phyloP scores from a whole-genome alignment of 2,113 vertebrate species.

The Phyllopteryx taeniolatus region DNA sequence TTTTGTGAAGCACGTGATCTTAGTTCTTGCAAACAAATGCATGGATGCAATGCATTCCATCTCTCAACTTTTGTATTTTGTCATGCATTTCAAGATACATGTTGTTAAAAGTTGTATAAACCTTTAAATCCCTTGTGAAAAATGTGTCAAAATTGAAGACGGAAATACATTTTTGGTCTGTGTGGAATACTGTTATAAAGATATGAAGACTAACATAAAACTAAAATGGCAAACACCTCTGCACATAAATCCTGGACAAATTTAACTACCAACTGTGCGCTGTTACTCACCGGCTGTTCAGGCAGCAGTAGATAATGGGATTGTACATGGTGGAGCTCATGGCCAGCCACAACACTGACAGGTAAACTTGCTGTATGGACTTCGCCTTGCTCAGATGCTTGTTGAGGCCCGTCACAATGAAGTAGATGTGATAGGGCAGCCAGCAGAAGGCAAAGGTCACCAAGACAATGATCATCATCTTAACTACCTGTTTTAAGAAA shows the following conservation, averaged over 20 bases:
- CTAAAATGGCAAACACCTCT: neutral
- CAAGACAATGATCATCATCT: conserved; percentile 99
- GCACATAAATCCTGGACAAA: neutral
- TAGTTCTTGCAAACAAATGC: neutral
- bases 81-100: neutral
- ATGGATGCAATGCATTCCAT: neutral
- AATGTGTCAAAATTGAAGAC: neutral
- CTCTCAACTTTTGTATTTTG: neutral
- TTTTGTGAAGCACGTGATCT: neutral
- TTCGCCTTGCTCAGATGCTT: conserved; percentile 82
- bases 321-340: conserved; percentile 99
- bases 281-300: conserved; percentile 88
- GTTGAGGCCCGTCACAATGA: conserved; percentile 86
- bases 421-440: conserved; percentile 94
- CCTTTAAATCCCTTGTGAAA: neutral
- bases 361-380: conserved; percentile 95
- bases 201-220: neutral
- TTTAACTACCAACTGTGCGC: neutral
- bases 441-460: conserved; percentile 95
- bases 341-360: conserved; percentile 92
- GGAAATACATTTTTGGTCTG: neutral
- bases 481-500: conserved; percentile 83
- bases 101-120: neutral
- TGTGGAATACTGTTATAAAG: neutral
- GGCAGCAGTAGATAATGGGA: conserved; percentile 98